Evolutionary conservation across 2,797 vertebrate species (phyloP), one percentile per base, ranked within the genome.

Genomic region (Chelidonichthys spinosus): DNA sequence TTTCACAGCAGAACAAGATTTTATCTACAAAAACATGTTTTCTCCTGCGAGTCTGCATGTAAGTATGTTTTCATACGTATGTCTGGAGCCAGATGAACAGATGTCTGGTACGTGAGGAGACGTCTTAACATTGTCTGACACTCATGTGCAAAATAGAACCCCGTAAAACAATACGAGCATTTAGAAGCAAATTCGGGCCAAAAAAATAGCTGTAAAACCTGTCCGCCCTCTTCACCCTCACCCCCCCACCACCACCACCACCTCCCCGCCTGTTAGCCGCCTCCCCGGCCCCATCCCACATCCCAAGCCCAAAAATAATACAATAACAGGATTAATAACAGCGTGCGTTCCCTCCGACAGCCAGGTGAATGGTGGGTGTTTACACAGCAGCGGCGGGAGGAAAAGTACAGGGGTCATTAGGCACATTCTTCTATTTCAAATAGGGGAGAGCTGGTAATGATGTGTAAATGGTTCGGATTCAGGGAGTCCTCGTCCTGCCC

Each of bases 311-410:
- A 77, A 84, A 78, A 85, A 89, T 70, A 82, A 89, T 63, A 84
- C 76, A 88, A 87, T 73, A 90, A 85, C 82, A 86, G 78, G 77
- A 84, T 87, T 84, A 85, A 81, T 79, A 74, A 69, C 79, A 84
- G 52, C 63, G n/a, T 68, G 68, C 7, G 14, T 79, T 72, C 43
- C 53, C 72, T 75, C 73, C 65, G 64, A 68, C 75, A 65, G 69
- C 66, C 68, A 67, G 71, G 46, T 36, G 78, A 81, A 76, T 73
- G 33, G 71, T 82, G 70, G 25, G 74, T 89, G 81, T 90, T 89
- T 87, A 56, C 69, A 84, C 64, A 79, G 80, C 64, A 79, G 73
- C 77, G 54, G 44, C 0, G 7, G 54, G 63, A 77, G 85, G 79
- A 84, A 87, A 87, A 81, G 62, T 65, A 60, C 58, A 61, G 13